Evolutionary conservation across 2,797 vertebrate genomes (phyloP).

Genomic region (Coregonus sp.): DNA sequence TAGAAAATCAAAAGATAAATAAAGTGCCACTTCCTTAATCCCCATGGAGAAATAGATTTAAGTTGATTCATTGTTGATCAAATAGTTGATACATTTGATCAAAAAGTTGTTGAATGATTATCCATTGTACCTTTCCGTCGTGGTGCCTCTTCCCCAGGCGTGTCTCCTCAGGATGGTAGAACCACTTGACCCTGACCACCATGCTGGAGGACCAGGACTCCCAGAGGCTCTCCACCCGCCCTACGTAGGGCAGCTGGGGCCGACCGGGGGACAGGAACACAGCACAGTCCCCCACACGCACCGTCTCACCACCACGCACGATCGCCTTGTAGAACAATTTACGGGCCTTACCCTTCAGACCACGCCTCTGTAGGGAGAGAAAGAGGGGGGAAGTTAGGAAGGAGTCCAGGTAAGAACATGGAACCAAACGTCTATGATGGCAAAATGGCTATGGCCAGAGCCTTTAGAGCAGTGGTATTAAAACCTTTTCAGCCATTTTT

Average conservation of each 20-base stretch:
- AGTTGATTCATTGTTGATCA: not conserved
- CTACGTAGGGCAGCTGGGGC: slow-evolving; percentile 95
- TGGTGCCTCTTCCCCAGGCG: slow-evolving; percentile 93
- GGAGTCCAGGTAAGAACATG: not conserved
- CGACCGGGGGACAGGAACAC: slow-evolving; percentile 95
- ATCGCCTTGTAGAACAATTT: slow-evolving; percentile 99
- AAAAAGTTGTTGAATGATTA: no score
- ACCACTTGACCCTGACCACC: slow-evolving; percentile 99
- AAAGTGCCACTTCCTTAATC: not conserved
- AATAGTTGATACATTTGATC: not conserved
- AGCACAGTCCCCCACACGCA: slow-evolving; percentile 92
- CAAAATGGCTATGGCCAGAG: no score
- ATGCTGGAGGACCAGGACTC: slow-evolving; percentile 99
- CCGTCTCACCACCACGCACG: slow-evolving; percentile 91
- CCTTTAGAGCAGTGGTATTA: no score
- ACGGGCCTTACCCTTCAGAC: slow-evolving; percentile 95
- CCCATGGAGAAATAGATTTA: not conserved
- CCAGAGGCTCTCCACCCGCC: slow-evolving; percentile 97
- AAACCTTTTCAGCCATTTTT: no score
- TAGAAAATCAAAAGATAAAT: not conserved
- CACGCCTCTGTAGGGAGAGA: slow-evolving; percentile 82
- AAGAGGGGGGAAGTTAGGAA: slow-evolving; percentile 15
- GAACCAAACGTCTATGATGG: no score
- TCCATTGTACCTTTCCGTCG: slow-evolving; percentile 87
- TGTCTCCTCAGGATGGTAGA: slow-evolving; percentile 98